A percentile compares a stretch with the other conserved stretches of the same genome.
phyloP scores from a whole-genome alignment of 2,797 vertebrate species.

The Gallinago stenura region DNA sequence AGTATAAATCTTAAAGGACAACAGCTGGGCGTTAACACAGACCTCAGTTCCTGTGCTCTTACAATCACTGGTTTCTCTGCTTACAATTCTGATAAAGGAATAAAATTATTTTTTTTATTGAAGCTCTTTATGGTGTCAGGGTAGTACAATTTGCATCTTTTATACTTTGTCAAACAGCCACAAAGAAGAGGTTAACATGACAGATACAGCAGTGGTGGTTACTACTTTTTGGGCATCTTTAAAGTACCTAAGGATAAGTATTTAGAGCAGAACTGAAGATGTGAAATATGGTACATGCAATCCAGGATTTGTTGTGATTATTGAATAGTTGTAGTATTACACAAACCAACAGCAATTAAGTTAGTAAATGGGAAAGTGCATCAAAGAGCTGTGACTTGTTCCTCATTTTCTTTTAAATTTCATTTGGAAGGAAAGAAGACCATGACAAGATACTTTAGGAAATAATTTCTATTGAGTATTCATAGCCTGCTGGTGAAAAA shows the following conservation, averaged over 20 bases:
- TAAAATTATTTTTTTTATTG: background rate
- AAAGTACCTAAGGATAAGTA: background rate
- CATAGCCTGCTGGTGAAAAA: slow-evolving; percentile 10
- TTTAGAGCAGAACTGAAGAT: background rate
- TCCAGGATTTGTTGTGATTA: background rate
- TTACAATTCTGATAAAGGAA: background rate
- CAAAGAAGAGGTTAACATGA: background rate
- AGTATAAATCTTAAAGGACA: background rate
- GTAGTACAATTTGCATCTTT: background rate
- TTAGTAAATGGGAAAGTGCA: background rate
- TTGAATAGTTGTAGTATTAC: background rate
- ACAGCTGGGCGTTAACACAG: background rate
- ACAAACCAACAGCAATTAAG: background rate
- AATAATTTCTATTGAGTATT: background rate
- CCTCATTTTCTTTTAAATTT: background rate
- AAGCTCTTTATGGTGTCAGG: background rate
- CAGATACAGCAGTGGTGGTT: background rate
- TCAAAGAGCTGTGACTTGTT: background rate
- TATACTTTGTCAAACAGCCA: background rate
- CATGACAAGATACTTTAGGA: background rate
- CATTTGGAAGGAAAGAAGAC: background rate
- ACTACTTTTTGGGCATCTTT: background rate
- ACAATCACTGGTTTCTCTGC: background rate
- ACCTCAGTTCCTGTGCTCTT: background rate
- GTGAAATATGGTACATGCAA: background rate